These are phyloP conservation scores for Eulacestoma nigropectus DNA, from an alignment of 2,113 vertebrate genomes.

Conservation along the genomic window DNA sequence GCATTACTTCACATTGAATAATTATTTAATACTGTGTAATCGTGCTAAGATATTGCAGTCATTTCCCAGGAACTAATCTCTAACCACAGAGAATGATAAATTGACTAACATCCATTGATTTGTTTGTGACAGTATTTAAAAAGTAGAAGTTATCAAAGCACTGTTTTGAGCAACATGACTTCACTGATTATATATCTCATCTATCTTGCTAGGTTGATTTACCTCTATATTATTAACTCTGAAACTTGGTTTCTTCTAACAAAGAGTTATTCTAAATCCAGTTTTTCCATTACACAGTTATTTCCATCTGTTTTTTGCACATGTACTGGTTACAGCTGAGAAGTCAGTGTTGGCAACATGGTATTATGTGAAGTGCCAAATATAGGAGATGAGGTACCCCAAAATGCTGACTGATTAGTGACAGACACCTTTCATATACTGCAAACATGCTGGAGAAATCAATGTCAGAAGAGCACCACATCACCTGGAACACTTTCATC, in stretches of 20 bases:
- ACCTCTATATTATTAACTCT: background rate
- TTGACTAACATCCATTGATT: background rate
- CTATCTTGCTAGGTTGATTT: background rate
- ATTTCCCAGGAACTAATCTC: background rate
- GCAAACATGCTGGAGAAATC: background rate
- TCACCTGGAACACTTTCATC: background rate
- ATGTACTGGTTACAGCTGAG: background rate
- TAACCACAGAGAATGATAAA: background rate
- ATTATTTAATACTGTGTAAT: background rate
- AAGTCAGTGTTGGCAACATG: background rate
- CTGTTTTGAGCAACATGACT: background rate
- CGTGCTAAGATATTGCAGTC: background rate
- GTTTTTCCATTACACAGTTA: background rate
- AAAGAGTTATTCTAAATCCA: background rate
- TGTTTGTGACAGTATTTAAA: conserved; percentile 4
- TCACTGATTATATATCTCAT: background rate
- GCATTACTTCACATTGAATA: background rate
- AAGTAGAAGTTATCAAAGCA: background rate
- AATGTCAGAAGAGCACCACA: background rate
- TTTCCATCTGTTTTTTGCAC: background rate
- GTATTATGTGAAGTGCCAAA: background rate
- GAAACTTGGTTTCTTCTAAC: background rate
- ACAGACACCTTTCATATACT: background rate
- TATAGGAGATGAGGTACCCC: background rate
- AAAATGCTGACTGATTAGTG: background rate